Conservation (phyloP, 2,888 invertebrate genomes). For the Latheticus oryzae region DNA sequence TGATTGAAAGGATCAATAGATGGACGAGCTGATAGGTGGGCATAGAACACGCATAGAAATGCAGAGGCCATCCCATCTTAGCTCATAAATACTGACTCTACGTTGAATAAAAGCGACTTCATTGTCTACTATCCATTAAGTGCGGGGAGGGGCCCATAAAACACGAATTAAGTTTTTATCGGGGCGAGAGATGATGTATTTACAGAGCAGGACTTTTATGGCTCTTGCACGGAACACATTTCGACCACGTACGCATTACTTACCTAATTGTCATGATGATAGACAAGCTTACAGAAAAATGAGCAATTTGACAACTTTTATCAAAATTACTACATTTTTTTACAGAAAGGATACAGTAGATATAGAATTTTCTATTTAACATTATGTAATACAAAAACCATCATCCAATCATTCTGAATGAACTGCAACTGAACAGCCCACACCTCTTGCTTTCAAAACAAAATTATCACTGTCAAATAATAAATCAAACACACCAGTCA, state of each 20-base stretch:
- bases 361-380: too few species aligned
- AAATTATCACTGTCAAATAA: too few species aligned
- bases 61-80: conserved; percentile 46
- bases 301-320: too few species aligned
- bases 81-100: conserved; percentile 49
- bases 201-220: conserved; percentile 52
- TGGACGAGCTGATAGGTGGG: conserved; percentile 50
- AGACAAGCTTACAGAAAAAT: conserved; percentile 15
- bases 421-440: too few species aligned
- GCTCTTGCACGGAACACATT: conserved; percentile 37
- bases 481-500: too few species aligned
- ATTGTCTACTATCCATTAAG: conserved; percentile 55
- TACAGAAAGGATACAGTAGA: too few species aligned
- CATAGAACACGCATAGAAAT: conserved; percentile 51
- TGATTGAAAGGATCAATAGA: conserved; percentile 51
- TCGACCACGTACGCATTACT: conserved; percentile 23
- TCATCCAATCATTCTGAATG: too few species aligned
- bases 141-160: conserved; percentile 55
- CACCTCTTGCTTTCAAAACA: too few species aligned
- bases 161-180: conserved; percentile 59
- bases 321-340: too few species aligned
- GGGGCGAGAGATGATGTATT: conserved; percentile 56
- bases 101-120: conserved; percentile 54
- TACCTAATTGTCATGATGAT: conserved; percentile 27
- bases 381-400: too few species aligned